Conservation (phyloP, 2,888 invertebrate genomes). For the Emesis furor region DNA sequence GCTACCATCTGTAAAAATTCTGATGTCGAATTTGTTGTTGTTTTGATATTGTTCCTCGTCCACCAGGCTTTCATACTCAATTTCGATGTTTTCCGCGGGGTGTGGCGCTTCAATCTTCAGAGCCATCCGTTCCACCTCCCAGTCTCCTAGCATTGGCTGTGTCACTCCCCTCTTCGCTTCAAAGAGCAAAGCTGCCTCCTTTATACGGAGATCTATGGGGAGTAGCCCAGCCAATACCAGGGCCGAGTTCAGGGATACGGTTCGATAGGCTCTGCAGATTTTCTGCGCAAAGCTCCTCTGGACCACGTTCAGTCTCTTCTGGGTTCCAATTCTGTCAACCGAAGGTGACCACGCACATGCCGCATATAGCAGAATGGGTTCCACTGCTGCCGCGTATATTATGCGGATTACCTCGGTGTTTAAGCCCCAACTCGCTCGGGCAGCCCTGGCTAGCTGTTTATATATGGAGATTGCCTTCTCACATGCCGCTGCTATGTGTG, state of each 20-base stretch:
- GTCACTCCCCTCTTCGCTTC: conserved; percentile 21
- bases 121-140: not conserved
- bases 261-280: conserved; percentile 52
- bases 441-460: not conserved
- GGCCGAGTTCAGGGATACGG: conserved; percentile 60
- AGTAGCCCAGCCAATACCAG: conserved; percentile 15
- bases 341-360: conserved; percentile 49
- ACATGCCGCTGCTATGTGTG: too few relatives aligned
- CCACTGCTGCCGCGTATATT: conserved; percentile 47
- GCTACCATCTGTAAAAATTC: too few relatives aligned
- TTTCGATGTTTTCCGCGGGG: too few relatives aligned
- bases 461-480: too few relatives aligned
- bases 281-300: conserved; percentile 51
- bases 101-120: too few relatives aligned
- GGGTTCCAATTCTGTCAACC: conserved; percentile 6
- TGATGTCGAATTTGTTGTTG: too few relatives aligned
- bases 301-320: conserved; percentile 34
- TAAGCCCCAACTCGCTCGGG: conserved; percentile 41
- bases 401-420: conserved; percentile 42
- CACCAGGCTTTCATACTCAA: too few relatives aligned
- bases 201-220: conserved; percentile 59
- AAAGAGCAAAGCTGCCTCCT: conserved; percentile 50
- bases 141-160: not conserved
- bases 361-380: conserved; percentile 57
- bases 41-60: too few relatives aligned